Percentiles rank a stretch among this genome's conserved stretches.
Conservation (phyloP, 1,140 invertebrate species). For the Tetramorium alpestre region DNA sequence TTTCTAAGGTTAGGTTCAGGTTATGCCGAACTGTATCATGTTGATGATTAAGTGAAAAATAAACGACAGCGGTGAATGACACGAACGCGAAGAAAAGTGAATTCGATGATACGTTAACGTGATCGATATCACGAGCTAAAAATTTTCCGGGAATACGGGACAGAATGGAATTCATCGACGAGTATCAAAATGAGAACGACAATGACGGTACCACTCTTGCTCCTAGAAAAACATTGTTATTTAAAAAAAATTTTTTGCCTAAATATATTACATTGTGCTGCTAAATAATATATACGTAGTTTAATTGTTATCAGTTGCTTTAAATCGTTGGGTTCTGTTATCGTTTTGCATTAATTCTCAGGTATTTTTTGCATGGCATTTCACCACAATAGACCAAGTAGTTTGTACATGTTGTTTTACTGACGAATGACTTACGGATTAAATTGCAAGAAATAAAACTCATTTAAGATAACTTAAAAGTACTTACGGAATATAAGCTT, state of each 20-base stretch:
- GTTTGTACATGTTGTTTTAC: neutral
- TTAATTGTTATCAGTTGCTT: too few relatives aligned
- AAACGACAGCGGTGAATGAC: neutral
- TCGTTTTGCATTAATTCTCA: neutral
- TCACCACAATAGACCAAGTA: neutral
- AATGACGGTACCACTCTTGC: neutral
- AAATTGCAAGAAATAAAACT: neutral
- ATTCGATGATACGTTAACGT: neutral
- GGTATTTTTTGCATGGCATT: neutral
- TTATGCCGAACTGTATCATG: neutral
- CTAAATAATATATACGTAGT: neutral
- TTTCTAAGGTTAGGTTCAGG: slow-evolving; percentile 38
- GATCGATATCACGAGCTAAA: neutral
- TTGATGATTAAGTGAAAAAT: neutral
- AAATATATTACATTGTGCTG: neutral
- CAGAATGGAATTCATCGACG: slow-evolving; percentile 2
- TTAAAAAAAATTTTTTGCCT: neutral
- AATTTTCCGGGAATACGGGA: neutral
- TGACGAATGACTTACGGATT: neutral
- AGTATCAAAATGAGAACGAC: neutral
- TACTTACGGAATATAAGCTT: neutral
- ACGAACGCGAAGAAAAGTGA: neutral
- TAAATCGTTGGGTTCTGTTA: neutral
- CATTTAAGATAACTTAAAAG: neutral
- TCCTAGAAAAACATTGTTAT: neutral